Evolutionary conservation across 2,113 vertebrate species (phyloP), one percentile per base, ranked within the genome.

Genomic region (Dipodomys merriami): DNA sequence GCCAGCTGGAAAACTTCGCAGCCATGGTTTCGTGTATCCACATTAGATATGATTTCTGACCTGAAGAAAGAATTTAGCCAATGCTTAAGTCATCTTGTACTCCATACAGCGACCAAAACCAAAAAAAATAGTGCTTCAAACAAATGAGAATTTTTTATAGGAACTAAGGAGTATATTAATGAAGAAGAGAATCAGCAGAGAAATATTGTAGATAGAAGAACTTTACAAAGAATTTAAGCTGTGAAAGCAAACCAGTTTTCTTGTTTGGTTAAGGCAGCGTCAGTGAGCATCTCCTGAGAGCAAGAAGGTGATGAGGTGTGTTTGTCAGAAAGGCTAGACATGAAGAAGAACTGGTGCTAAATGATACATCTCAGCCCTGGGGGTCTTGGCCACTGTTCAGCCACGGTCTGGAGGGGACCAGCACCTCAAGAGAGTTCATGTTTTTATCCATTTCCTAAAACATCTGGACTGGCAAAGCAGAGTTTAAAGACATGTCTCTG

Each of bases 1-100:
- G 30, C 94, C 95, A 93, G 83, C 95, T 96, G 95, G 88, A 91
- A 96, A 57, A 76, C 77, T 85, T 92, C 86, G 88, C 80, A 33
- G 83, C 76, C 15, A 8, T 25, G 68, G 39, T 93, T 85, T 94
- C 77, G 87, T 93, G 76, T 77, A 33, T 78, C 87, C 90, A 83
- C 83, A 39, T 78, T 84, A 33, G 78, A 33, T 85, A 95, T 93
- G 62, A 94, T 91, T 94, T 86, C 96, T 73, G 23, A 85, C 74
- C 95, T 92, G 78, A 81, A 91, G 94, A 84, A 83, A 79, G 67
- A 88, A 79, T 80, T 88, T 73, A 91, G 72, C 62, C 64, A 94
- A 87, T 53, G 80, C 57, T 57, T 18, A 73, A 65, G 80, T 83
- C 64, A 33, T 82, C 94, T 53, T 94, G 68, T 74, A 60, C 64